Evolutionary conservation across 1,140 invertebrate species (phyloP), one percentile per base, ranked within the genome.

Genomic region (Drusus annulatus): DNA sequence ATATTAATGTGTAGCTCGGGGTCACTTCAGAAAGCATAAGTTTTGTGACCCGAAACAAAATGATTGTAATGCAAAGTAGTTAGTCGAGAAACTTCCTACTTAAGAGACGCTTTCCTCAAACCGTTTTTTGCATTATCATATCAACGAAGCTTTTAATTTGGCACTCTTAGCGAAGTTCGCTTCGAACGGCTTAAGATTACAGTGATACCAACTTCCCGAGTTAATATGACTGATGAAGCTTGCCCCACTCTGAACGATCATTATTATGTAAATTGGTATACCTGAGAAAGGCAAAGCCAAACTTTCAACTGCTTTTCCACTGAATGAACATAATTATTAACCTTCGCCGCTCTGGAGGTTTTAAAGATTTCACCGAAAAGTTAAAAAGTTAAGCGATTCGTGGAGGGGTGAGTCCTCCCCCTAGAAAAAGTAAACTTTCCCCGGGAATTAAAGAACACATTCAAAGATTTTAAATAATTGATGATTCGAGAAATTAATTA

Each of bases 281-380:
- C 63, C 63, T 65, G 4, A 8, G 31, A 1, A 36, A 36, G 8
- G 31, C 16, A 6, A 65, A 28, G 63, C 45, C 63, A 65, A 65
- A 65, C 23, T 65, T 65, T 65, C 63, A 36, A 65, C 63, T 65
- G 45, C 63, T 65, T 65, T 65, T 65, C 63, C 28, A 65, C 63
- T 31, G 28, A 65, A 65, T 65, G 63, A 36, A 31, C 63, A 36
- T 65, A 65, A 65, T 65, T 65, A 65, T 65, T 65, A 65, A 65
- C 63, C 63, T 36, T 65, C 19, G 19, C 25, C 13, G 58, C 21
- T 62, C 23, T n/a, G 13, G 23, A 36, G 25, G 10, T 65, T 65
- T 65, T 31, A 31, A 65, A 65, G 63, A 65, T 65, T 65, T 65
- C 63, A 8, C 63, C 23, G 15, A 62, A 62, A 62, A 19, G n/a